Percentiles rank a stretch among this genome's conserved stretches.
Conservation (phyloP, 2,888 invertebrate genomes). For the Megastigmus dorsalis region DNA sequence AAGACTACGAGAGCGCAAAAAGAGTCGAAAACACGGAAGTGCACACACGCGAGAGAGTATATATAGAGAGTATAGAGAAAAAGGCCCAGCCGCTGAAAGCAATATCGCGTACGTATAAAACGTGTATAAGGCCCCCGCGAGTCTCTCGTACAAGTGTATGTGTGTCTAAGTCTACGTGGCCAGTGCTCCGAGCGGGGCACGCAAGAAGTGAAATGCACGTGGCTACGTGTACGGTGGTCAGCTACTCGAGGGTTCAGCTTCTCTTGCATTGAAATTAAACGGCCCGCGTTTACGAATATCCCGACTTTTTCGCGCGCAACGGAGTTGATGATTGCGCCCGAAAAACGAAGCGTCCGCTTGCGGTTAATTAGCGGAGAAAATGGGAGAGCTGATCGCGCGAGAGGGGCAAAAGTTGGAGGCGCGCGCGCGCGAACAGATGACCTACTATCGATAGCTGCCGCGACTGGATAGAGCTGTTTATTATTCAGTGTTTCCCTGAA, state of each 20-base stretch:
- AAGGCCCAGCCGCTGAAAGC: constrained; percentile 38
- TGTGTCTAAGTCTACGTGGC: not conserved
- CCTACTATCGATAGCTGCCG: constrained; percentile 32
- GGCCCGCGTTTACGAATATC: too few species aligned
- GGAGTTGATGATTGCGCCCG: too few species aligned
- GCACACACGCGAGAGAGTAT: not conserved
- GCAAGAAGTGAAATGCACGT: constrained; percentile 53
- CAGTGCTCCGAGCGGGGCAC: constrained; percentile 11
- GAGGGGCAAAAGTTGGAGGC: not conserved
- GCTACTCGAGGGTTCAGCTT: not conserved
- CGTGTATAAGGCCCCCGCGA: constrained; percentile 9
- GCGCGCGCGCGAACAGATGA: constrained; percentile 32
- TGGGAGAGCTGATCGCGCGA: too few species aligned
- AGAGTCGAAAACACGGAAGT: constrained; percentile 37
- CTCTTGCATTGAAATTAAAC: constrained; percentile 33
- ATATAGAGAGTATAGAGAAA: not conserved
- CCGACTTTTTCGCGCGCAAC: too few species aligned
- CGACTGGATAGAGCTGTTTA: constrained; percentile 1
- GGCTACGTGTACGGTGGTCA: too few species aligned
- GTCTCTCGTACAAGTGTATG: not conserved
- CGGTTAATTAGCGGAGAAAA: constrained; percentile 22
- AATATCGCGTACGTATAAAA: constrained; percentile 41
- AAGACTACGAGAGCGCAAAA: not conserved
- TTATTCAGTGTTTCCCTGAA: not conserved
- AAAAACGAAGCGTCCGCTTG: not conserved